Evolutionary conservation across 1,140 invertebrate species (phyloP).

Genomic region (Helicoverpa zea): DNA sequence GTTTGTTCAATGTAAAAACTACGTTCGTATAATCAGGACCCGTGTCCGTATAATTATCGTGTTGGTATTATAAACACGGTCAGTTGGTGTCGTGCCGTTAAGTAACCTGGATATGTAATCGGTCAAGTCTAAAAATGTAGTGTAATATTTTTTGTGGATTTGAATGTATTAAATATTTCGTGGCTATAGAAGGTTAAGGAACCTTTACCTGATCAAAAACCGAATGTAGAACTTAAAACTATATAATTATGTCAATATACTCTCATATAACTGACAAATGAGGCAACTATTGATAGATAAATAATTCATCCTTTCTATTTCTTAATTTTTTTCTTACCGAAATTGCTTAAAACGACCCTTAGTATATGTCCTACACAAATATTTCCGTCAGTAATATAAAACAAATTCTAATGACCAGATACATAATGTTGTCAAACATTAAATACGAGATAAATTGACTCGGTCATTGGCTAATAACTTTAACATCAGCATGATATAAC

Average conservation of each 20-base stretch:
- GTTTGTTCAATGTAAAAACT: slow-evolving; percentile 50
- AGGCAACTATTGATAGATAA: no score
- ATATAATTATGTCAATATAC: not conserved
- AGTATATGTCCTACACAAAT: not conserved
- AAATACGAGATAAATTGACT: not conserved
- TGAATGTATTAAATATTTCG: not conserved
- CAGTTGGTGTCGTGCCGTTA: slow-evolving; percentile 37
- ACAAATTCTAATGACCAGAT: not conserved
- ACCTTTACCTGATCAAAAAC: not conserved
- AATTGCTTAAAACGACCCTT: no score
- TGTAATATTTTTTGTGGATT: slow-evolving; percentile 12
- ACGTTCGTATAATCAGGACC: slow-evolving; percentile 36
- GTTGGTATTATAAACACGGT: slow-evolving; percentile 44
- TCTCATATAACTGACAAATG: not conserved
- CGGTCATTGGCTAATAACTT: slow-evolving; percentile 2
- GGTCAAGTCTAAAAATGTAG: slow-evolving; percentile 16
- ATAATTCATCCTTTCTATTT: not conserved
- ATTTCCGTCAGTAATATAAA: not conserved
- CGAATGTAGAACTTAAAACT: not conserved
- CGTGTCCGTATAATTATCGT: slow-evolving; percentile 39
- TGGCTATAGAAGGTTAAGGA: not conserved
- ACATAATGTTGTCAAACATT: not conserved
- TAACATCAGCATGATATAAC: slow-evolving; percentile 1
- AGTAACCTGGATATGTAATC: slow-evolving; percentile 41
- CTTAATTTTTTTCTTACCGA: not conserved